These are phyloP conservation scores for Caenorhabditis tropicalis DNA, from an alignment of 1,140 invertebrate species.

Conservation along the genomic window DNA sequence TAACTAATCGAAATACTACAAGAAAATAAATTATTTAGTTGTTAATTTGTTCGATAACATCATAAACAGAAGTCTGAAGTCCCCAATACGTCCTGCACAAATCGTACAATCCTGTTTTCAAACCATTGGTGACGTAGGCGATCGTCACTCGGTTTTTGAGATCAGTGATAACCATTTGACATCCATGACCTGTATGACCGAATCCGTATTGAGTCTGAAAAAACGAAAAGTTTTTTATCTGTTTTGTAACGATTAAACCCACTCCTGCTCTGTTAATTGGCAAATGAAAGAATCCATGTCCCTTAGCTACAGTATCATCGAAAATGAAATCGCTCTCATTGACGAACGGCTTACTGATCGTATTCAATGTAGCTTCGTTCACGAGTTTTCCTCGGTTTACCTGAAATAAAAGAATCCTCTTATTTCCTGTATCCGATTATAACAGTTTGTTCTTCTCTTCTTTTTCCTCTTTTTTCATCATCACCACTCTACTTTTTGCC, in stretches of 20 bases:
- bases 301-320: conserved; percentile 48
- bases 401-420: conserved; percentile 31
- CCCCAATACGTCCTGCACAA: conserved; percentile 54
- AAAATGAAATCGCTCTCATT: conserved; percentile 51
- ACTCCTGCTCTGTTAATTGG: conserved; percentile 53
- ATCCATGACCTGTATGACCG: conserved; percentile 59
- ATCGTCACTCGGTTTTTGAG: conserved; percentile 54
- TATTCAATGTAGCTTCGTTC: conserved; percentile 36
- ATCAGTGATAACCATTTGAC: conserved; percentile 56
- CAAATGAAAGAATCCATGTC: conserved; percentile 54
- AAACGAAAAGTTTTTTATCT: too few species aligned
- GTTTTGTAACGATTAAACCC: not conserved
- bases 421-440: not conserved
- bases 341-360: conserved; percentile 50
- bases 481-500: conserved; percentile 7
- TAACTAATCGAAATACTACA: not conserved
- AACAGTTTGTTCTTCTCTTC: not conserved
- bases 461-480: not conserved
- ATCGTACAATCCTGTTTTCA: conserved; percentile 57
- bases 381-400: conserved; percentile 46
- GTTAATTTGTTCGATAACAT: conserved; percentile 47
- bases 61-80: conserved; percentile 48
- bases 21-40: not conserved
- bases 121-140: conserved; percentile 57
- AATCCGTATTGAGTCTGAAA: conserved; percentile 51